Base-by-base conservation (phyloP, 2,113 vertebrate species). In the Salvelinus sp. region DNA sequence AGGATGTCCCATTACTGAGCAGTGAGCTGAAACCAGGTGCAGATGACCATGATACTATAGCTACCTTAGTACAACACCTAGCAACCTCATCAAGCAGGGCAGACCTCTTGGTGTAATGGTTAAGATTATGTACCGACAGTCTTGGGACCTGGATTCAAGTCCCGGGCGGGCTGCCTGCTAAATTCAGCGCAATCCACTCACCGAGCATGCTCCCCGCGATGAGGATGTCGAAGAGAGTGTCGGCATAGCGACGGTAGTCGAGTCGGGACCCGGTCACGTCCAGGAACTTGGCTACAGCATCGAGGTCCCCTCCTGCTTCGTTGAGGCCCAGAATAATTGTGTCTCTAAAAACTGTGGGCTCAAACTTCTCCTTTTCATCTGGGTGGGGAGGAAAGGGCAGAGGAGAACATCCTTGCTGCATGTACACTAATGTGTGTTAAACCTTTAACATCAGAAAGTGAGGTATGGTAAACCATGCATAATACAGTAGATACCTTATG, bases 331-430 rank as follows among this genome's bases (percentile, higher is more conserved):
- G 94, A 83, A 97, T 91, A 71, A 97, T 96, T 0, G 95, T 95
- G 93, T 97, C 96, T 92, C 96, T 92, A 91, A 97, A 97, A 83
- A 97, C 94, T 67, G 95, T 96, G 76, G 96, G 96, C 94, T 97
- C 96, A 90, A 97, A 97, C 95, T 97, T 97, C 95, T 97, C 96
- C 91, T 97, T 97, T 96, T 97, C 96, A 97, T 97, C 96, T 97
- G 83, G 74, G 72, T 82, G 9, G 16, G 27, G 58, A 57, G 33
- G 20, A 62, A 44, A 44, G 38, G 2, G 38, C 7, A 27, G 16
- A 65, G 48, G 63, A 64, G 4, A 2, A 13, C 0, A 75, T 62
- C 4, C 1, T n/a, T 14, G 10, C 33, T 22, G 16, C 9, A 60
- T n/a, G 60, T 63, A 63, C 12, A 18, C 60, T 16, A 63, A 2